Base-by-base conservation (phyloP, 2,797 vertebrate species). In the Cyclopterus lumpus region DNA sequence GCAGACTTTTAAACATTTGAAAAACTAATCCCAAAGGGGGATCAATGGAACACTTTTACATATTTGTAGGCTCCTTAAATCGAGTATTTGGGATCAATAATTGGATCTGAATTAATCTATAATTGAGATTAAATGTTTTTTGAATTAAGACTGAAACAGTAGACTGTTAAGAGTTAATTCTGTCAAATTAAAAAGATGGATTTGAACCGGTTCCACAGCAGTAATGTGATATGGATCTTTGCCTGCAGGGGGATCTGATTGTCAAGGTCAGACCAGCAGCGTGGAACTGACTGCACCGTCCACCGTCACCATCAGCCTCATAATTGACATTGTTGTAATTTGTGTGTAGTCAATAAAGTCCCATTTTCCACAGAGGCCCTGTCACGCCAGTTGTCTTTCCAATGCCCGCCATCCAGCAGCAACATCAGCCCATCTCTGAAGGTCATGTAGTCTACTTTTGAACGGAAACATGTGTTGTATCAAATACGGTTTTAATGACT, bases 341-440 rank as follows among this genome's bases (percentile, higher is more conserved):
- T 73, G 54, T 67, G 44, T 30, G 36, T 18, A 44, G 46, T 88
- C 81, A 66, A 71, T 87, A 66, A 49, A 75, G 79, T 79, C 73
- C 16, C 10, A 66, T 77, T 82, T 81, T 49, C 55, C 66, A 62
- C 71, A 59, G 15, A 77, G 34, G 5, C 0, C n/a, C 2, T 2
- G 46, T 70, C 77, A 83, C 14, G 15, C 46, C 68, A 59, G 68
- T 55, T 80, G 64, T 53, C 48, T 62, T 75, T 51, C 16, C 32
- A 22, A 36, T 4, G 26, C 18, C 0, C 6, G 16, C 26, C n/a
- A 0, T 26, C 3, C 57, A 26, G 24, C 69, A 60, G 38, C 34
- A 48, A 2, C 40, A 48, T 55, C 34, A n/a, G 16, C 51, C 28
- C 18, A 40, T 64, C 57, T 15, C 28, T 46, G 5, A 32, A 12